Evolutionary conservation across 2,113 vertebrate species (phyloP), one percentile per base, ranked within the genome.

Genomic region (Perognathus longimembris): DNA sequence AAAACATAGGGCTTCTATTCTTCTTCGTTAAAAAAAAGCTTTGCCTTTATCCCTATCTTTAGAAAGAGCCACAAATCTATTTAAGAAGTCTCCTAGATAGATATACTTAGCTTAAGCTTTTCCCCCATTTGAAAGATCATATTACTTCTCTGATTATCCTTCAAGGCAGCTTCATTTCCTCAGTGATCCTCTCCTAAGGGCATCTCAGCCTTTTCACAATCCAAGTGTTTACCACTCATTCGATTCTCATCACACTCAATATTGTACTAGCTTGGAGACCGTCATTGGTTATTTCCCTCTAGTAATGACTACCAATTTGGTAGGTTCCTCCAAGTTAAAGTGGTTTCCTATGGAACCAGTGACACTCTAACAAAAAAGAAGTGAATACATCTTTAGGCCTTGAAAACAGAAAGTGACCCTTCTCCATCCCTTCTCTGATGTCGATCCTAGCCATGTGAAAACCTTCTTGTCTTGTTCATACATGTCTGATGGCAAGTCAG

Each of bases 81-180:
- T 36, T 71, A 88, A 32, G 79, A 92, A 22, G 30, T 74, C 28
- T 69, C 75, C 15, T 78, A 88, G 88, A 59, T 82, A 66, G 32
- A 40, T 78, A 66, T 83, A 75, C 59, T 90, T 69, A 80, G 73
- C 40, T 91, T 22, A 20, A 5, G 77, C 78, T 73, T 15, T 59
- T 17, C 54, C 59, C 26, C 50, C 30, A 45, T 34, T 83, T 59
- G n/a, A 20, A 92, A 63, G 36, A 86, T 80, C 30, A 76, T 78
- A 61, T 91, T 66, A 59, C 20, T 87, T 94, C 28, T 87, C 26
- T 90, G 32, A 5, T 61, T 71, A 64, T 45, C 32, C 36, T 80
- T 82, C 50, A 82, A 90, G 50, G 74, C 24, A 95, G 64, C n/a
- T 30, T 89, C 45, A 36, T 85, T 90, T 78, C 32, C 50, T 95